A percentile compares a stretch with the other conserved stretches of the same genome.
Conservation (phyloP, 2,888 invertebrate species). For the Antheraea yamamai region DNA sequence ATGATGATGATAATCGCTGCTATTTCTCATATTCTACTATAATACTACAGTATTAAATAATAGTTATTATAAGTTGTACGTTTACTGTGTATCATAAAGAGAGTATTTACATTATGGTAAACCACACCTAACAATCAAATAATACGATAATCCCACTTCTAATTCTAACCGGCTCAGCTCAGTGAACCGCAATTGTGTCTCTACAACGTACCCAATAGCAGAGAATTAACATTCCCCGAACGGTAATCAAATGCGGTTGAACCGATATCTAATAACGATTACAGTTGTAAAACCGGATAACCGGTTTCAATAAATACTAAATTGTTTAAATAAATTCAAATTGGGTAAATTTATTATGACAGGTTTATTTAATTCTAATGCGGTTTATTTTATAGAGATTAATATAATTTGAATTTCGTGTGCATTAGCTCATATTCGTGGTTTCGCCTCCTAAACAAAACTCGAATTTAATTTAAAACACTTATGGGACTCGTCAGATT, state of each 20-base stretch:
- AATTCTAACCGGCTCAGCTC: not conserved
- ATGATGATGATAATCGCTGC: too few species aligned
- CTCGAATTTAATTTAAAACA: not conserved
- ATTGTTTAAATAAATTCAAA: not conserved
- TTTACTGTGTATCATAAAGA: not conserved
- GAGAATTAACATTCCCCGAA: conserved; percentile 7
- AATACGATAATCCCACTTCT: not conserved
- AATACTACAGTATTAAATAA: too few species aligned
- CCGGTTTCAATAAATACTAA: conserved; percentile 8
- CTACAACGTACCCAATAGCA: conserved; percentile 4
- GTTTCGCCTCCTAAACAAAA: not conserved
- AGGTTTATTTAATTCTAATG: not conserved
- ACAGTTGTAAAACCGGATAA: conserved; percentile 12
- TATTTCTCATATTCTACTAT: too few species aligned
- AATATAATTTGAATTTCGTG: not conserved
- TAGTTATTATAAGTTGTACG: too few species aligned
- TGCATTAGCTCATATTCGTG: not conserved
- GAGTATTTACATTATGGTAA: not conserved
- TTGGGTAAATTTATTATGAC: not conserved
- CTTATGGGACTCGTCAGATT: not conserved
- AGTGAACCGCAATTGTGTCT: conserved; percentile 12
- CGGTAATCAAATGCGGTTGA: conserved; percentile 6
- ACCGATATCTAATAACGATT: conserved; percentile 13
- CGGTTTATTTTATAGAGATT: not conserved
- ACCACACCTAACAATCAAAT: not conserved